Evolutionary conservation across 2,113 vertebrate species (phyloP).

Genomic region (Psilopsiagon aymara): DNA sequence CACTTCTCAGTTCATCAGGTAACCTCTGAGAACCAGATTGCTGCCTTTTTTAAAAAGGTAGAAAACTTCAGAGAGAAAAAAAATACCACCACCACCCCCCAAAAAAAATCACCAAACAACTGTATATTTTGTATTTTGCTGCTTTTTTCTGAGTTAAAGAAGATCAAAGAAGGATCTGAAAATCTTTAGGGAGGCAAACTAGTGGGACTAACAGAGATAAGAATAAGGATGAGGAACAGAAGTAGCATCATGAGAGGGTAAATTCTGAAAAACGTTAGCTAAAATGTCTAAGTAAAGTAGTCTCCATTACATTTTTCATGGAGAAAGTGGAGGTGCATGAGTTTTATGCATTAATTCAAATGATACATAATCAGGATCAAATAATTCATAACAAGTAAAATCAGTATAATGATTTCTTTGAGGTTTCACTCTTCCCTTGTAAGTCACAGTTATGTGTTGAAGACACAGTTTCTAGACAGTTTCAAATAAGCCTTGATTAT

Average conservation of each 20-base stretch:
- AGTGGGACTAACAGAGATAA: background rate
- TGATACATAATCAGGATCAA: background rate
- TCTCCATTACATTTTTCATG: background rate
- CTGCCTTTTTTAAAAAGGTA: background rate
- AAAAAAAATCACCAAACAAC: background rate
- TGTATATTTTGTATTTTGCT: background rate
- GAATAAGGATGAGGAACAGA: background rate
- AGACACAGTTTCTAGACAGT: background rate
- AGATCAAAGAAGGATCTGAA: background rate
- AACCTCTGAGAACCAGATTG: background rate
- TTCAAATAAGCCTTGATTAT: background rate
- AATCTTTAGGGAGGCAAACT: background rate
- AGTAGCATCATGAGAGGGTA: background rate
- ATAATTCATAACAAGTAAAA: background rate
- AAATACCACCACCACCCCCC: rapidly evolving
- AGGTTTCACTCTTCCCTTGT: background rate
- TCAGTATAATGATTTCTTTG: background rate
- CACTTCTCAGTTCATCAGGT: background rate
- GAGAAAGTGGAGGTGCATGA: background rate
- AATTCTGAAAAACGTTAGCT: background rate
- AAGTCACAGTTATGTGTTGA: background rate
- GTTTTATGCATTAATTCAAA: background rate
- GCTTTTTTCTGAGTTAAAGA: background rate
- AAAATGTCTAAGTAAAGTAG: background rate
- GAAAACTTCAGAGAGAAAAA: background rate